Base-by-base conservation (phyloP, 1,140 invertebrate species). In the Drosophila hydei region DNA sequence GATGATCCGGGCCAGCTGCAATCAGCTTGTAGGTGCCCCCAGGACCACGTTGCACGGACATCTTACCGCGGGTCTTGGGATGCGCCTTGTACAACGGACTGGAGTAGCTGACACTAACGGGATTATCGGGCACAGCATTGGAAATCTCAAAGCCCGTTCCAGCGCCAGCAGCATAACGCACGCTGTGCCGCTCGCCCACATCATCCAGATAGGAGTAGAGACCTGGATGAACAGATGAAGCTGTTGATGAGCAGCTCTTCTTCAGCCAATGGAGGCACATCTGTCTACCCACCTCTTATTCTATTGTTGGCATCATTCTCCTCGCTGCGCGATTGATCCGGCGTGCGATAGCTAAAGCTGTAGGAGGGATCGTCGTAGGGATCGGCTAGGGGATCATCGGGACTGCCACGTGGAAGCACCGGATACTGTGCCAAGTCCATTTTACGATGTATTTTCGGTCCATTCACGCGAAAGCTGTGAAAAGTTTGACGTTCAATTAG, bases 291-390 rank as follows among this genome's bases (percentile, higher is more conserved):
- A 93, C 93, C 93, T 90, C 92, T 92, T 2, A 94, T 93, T 78
- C 94, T 92, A 11, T 94, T 94, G 18, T 91, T 92, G 19, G 93
- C 92, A 75, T 94, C 94, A 56, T 93, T 93, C 38, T 93, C 93
- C 91, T 96, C 95, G 63, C 94, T 93, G 74, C 94, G 93, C 0
- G 93, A 93, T 72, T 95, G 94, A 4, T 94, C 94, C 12, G 93
- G 91, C 0, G 95, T 95, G 56, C 94, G 93, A 72, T 94, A 94
- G 23, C 92, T 93, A 81, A 94, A 96, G 21, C 93, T 93, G 78
- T 95, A 96, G 63, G 94, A 95, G 1, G 95, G 94, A 90, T 95
- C 95, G 85, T 95, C 95, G 65, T 93, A 95, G 11, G 95, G 95
- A 90, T 96, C 95, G 75, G 94, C 94, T 67, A 94, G 94, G 1